These are phyloP conservation scores for Harpalus rubripes DNA, from an alignment of 2,888 invertebrate species.

Conservation along the genomic window DNA sequence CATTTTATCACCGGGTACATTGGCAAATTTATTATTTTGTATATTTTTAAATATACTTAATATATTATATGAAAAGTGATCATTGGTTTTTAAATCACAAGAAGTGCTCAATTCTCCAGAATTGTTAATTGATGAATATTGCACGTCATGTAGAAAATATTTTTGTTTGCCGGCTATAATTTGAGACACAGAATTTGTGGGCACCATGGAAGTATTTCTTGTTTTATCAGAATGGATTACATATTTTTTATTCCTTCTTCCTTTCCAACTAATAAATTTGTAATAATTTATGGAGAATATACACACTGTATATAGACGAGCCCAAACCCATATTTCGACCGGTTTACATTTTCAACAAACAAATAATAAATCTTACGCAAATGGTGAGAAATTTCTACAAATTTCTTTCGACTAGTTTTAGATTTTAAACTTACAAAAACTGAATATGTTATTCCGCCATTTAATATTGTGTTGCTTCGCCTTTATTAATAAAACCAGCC, in stretches of 20 bases:
- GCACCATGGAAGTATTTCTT: neutral
- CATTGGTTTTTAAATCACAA: conserved; percentile 17
- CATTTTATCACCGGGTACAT: conserved; percentile 16
- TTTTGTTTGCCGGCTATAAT: conserved; percentile 43
- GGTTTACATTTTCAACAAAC: too few relatives aligned
- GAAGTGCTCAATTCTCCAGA: conserved; percentile 20
- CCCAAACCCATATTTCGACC: too few relatives aligned
- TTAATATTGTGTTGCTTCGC: too few relatives aligned
- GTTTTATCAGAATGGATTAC: conserved; percentile 44
- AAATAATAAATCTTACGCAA: too few relatives aligned
- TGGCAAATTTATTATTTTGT: conserved; percentile 56
- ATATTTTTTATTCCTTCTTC: conserved; percentile 31
- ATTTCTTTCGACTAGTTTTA: too few relatives aligned
- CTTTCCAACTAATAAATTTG: conserved; percentile 57
- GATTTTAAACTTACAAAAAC: too few relatives aligned
- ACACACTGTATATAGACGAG: too few relatives aligned
- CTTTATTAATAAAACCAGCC: too few relatives aligned
- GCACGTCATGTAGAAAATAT: conserved; percentile 52
- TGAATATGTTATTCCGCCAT: too few relatives aligned
- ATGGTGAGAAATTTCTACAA: too few relatives aligned
- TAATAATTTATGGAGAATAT: neutral
- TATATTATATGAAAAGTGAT: conserved; percentile 57
- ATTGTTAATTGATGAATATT: conserved; percentile 60
- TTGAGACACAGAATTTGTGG: conserved; percentile 30
- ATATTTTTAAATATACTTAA: conserved; percentile 61